A percentile compares a stretch with the other conserved stretches of the same genome.
These are phyloP conservation scores for Trichopria drosophilae DNA, from an alignment of 2,888 invertebrate species.

Conservation along the genomic window DNA sequence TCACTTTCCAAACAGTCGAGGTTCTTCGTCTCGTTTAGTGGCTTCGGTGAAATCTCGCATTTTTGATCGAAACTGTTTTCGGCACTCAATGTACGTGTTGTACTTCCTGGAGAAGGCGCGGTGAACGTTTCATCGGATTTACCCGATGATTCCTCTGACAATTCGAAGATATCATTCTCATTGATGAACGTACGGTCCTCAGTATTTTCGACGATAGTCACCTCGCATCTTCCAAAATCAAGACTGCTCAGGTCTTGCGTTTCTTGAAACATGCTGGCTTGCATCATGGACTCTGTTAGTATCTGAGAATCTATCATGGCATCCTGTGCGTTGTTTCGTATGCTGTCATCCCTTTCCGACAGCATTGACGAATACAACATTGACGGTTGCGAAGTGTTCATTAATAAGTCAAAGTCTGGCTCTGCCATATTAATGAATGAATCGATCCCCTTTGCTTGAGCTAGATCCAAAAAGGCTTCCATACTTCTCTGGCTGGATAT, in stretches of 20 bases:
- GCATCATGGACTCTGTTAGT: slow-evolving; percentile 52
- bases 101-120: no score
- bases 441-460: slow-evolving; percentile 51
- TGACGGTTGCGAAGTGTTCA: slow-evolving; percentile 52
- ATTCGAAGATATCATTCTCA: no score
- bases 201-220: no score
- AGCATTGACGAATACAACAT: slow-evolving; percentile 46
- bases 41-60: no score
- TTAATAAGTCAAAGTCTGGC: slow-evolving; percentile 47
- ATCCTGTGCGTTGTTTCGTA: slow-evolving; percentile 19
- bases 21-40: no score
- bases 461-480: slow-evolving; percentile 51
- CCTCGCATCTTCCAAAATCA: no score
- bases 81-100: no score
- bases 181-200: no score
- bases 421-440: slow-evolving; percentile 52
- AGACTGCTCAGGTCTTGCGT: slow-evolving; percentile 35
- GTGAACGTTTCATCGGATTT: no score
- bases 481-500: slow-evolving; percentile 50
- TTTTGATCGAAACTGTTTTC: no score
- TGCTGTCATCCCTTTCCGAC: slow-evolving; percentile 29
- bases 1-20: no score
- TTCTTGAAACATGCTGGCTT: slow-evolving; percentile 48
- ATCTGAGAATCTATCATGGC: slow-evolving; percentile 46
- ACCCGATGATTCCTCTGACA: no score